Evolutionary conservation across 2,888 invertebrate genomes (phyloP).

Genomic region (Drosophila subquinaria): DNA sequence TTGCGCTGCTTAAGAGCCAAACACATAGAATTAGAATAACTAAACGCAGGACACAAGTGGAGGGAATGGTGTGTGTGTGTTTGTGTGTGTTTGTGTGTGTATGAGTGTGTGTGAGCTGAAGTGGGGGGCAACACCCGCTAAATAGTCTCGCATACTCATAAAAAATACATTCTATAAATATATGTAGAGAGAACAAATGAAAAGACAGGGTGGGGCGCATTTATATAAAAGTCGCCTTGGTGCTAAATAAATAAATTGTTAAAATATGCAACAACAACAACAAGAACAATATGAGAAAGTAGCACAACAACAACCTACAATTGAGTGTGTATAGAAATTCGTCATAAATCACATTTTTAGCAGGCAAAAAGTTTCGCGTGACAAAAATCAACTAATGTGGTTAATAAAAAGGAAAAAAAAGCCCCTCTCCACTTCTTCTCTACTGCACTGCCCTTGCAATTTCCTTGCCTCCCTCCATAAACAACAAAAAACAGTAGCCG

Average conservation of each 20-base stretch:
- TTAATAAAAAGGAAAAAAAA: constrained; percentile 70
- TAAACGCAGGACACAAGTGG: constrained; percentile 52
- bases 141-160: constrained; percentile 40
- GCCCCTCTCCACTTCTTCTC: neutral
- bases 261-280: constrained; percentile 61
- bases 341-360: constrained; percentile 73
- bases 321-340: constrained; percentile 70
- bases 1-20: constrained; percentile 1
- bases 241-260: constrained; percentile 75
- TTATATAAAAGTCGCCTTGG: constrained; percentile 29
- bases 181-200: constrained; percentile 2
- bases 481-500: constrained; percentile 49
- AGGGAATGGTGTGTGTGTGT: neutral
- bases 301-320: constrained; percentile 15
- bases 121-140: constrained; percentile 46
- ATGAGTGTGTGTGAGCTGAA: neutral
- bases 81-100: too few relatives aligned
- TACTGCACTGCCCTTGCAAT: neutral
- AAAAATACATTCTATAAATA: constrained; percentile 30
- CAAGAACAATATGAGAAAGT: neutral
- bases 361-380: constrained; percentile 72
- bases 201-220: neutral
- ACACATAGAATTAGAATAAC: constrained; percentile 67
- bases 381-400: constrained; percentile 82
- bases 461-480: constrained; percentile 4